Evolutionary conservation across 2,888 invertebrate genomes (phyloP), one percentile per base, ranked within the genome.

Genomic region (Drosophila yooni): DNA sequence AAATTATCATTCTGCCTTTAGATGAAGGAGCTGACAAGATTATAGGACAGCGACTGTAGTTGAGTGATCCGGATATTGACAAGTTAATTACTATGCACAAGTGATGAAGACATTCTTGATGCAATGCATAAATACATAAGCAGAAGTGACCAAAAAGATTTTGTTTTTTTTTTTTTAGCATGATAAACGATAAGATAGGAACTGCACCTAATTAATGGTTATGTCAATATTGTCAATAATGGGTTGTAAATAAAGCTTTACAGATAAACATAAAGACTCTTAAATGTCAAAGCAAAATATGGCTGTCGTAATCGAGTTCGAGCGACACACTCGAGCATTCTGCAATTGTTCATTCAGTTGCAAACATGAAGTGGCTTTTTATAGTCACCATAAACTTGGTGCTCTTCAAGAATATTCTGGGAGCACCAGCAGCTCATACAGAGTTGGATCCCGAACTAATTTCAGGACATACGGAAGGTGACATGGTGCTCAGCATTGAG

Each of bases 381-480:
- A 15, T 51, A 21, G 8, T 50, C 25, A 13, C 25, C 1, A 15
- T 67, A 31, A 15, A 27, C 29, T 21, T 61, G n/a, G 25, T 66
- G 18, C 46, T 65, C 0, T 18, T 53, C 1, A 31, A 27, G 21
- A 25, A 15, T 33, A 27, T 11, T 40, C 4, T 48, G 8, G 71
- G 75, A 29, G 81, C 75, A 34, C 73, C 81, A 27, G n/a, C 64
- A 10, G 11, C 1, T 10, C 67, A 43, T 3, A n/a, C 10, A 2
- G 80, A 72, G 51, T 18, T 50, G 5, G 96, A 97, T 90, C 96
- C 96, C 0, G 97, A 97, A 88, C 96, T 97, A 87, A 92, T 95
- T 79, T 96, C 96, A 0, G 95, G 94, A 25, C 96, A 96, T 82
- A 94, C 94, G 0, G 95, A 97, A 90, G 96, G 96, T 3, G 97